Evolutionary conservation across 2,797 vertebrate genomes (phyloP), one percentile per base, ranked within the genome.

Genomic region (Harpagifer antarcticus): DNA sequence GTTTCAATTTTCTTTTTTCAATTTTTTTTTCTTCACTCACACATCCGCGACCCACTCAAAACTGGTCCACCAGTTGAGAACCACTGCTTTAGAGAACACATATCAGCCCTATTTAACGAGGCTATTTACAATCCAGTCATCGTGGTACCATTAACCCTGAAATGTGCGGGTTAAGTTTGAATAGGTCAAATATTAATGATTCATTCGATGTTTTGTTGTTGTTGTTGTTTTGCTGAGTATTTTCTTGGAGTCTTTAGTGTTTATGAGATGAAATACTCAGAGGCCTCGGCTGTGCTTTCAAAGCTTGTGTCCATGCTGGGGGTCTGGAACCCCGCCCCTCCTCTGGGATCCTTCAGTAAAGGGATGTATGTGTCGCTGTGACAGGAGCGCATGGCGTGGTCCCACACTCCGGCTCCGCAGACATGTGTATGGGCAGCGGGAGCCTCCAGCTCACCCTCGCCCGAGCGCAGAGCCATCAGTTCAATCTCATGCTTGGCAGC

Each of bases 401-500:
- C 88, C 91, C 87, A 94, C 17, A 68, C 67, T 4, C 58, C 88
- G 1, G 74, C 63, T 15, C 84, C 58, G 54, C 87, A 88, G 1
- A 66, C 79, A 9, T 89, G 84, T 50, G 49, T 74, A 5, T 67
- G 89, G 0, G 70, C 59, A 27, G 49, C 66, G 14, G 82, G 47
- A 2, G 50, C 57, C 48, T 60, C 58, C 49, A 76, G 68, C 71
- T 82, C 89, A 78, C 89, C 79, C 27, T 95, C 93, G 0, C 82
- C 89, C 31, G 95, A 96, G 80, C 96, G 96, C 83, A 99, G 93
- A 12, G 96, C 97, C 98, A 99, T 98, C 60, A 99, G 93, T 74
- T 99, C 97, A 27, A 99, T 90, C 90, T 99, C 97, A 0, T 99
- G 98, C 74, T 96, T 98, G 85, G 98, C 97, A 0, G 98, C 98